Conservation (phyloP, 1,140 invertebrate species). For the Lutraria rhynchaena region DNA sequence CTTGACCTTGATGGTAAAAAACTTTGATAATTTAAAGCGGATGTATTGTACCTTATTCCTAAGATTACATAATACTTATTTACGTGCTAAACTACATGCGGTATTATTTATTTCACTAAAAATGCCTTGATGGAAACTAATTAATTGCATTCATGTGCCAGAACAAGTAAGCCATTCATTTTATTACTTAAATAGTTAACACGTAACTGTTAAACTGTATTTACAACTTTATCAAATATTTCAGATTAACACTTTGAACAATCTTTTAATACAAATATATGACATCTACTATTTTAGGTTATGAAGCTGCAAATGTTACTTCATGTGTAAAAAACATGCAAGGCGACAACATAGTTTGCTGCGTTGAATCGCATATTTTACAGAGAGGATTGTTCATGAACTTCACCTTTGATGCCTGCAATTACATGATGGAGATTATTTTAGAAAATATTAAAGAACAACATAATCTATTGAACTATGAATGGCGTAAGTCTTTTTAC, state of each 20-base stretch:
- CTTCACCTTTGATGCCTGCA: conserved; percentile 18
- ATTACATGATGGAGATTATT: conserved; percentile 2
- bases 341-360: conserved; percentile 2
- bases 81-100: too few relatives aligned
- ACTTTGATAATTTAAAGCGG: too few relatives aligned
- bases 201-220: background rate
- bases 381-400: conserved; percentile 13
- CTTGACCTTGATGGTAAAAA: too few relatives aligned
- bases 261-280: background rate
- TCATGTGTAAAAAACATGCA: conserved; percentile 13
- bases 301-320: background rate
- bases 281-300: background rate
- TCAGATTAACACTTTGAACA: background rate
- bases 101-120: too few relatives aligned
- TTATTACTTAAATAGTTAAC: background rate
- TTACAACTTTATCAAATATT: background rate
- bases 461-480: conserved; percentile 9
- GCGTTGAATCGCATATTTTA: conserved; percentile 18
- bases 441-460: conserved; percentile 28
- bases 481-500: conserved; percentile 14
- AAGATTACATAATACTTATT: too few relatives aligned
- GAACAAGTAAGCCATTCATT: background rate
- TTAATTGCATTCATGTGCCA: background rate
- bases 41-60: too few relatives aligned
- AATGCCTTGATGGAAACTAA: background rate